These are phyloP conservation scores for Anniella stebbinsi DNA, from an alignment of 2,797 vertebrate species.

Conservation along the genomic window DNA sequence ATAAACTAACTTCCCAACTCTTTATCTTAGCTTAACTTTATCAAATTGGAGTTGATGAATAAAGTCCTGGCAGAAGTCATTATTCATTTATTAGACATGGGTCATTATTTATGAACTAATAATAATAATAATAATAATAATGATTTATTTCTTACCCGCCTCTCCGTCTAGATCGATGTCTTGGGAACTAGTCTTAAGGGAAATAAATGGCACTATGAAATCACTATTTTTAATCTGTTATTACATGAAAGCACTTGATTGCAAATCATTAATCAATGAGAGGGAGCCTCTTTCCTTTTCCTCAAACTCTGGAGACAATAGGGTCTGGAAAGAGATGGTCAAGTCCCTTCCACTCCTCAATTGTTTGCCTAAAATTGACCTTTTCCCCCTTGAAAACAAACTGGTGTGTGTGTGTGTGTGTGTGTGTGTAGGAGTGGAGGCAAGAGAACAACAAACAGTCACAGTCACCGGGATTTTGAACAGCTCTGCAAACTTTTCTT, in stretches of 20 bases:
- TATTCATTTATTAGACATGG: neutral
- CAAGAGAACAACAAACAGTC: too few relatives aligned
- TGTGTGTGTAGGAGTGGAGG: neutral
- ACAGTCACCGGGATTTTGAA: neutral
- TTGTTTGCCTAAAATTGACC: neutral
- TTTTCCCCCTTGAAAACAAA: neutral
- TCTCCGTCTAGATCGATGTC: too few relatives aligned
- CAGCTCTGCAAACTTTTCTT: neutral
- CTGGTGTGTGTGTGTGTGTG: neutral
- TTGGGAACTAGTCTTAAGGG: neutral
- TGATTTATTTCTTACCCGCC: too few relatives aligned
- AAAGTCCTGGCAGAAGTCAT: neutral
- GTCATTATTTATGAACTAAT: neutral
- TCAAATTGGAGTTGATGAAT: neutral
- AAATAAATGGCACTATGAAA: neutral
- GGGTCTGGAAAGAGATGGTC: neutral
- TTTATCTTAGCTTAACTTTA: neutral
- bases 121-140: too few relatives aligned
- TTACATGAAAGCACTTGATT: neutral
- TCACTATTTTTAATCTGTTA: neutral
- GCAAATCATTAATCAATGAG: neutral
- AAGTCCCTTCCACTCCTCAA: neutral
- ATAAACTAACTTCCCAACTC: neutral
- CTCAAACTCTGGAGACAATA: neutral
- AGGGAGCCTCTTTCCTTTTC: neutral